Conservation (phyloP, 2,888 invertebrate genomes). For the Rhaphigaster nebulosa region DNA sequence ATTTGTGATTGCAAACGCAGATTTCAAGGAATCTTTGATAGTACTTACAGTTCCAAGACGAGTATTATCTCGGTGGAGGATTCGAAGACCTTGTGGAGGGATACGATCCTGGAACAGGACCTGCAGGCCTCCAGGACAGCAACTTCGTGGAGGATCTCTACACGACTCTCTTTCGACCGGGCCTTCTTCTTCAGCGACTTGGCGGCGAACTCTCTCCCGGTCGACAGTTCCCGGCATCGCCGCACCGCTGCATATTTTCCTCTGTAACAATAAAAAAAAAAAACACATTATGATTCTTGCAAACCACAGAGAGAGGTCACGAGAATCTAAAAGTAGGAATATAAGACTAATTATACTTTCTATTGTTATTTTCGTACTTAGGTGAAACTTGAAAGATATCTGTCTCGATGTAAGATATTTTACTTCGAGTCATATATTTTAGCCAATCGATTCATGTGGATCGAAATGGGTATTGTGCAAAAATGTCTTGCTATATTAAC, state of each 20-base stretch:
- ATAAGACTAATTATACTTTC: no score
- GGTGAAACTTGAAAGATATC: no score
- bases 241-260: slow-evolving; percentile 97
- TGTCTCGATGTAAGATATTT: no score
- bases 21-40: no score
- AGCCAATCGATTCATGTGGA: no score
- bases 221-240: slow-evolving; percentile 88
- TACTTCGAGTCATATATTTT: no score
- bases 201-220: slow-evolving; percentile 93
- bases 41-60: slow-evolving; percentile 88
- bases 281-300: background rate
- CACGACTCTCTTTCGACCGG: slow-evolving; percentile 85
- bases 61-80: slow-evolving; percentile 80
- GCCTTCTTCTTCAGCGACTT: slow-evolving; percentile 94
- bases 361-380: no score
- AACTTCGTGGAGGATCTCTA: slow-evolving; percentile 94
- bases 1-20: no score
- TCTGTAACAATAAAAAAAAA: slow-evolving; percentile 75
- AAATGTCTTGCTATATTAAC: no score
- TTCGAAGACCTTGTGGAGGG: slow-evolving; percentile 85
- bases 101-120: slow-evolving; percentile 84
- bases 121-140: slow-evolving; percentile 86
- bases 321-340: no score
- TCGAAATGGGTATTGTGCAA: no score
- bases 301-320: background rate